Base-by-base conservation (phyloP, 2,113 vertebrate genomes). In the Chlamydotis undulata region DNA sequence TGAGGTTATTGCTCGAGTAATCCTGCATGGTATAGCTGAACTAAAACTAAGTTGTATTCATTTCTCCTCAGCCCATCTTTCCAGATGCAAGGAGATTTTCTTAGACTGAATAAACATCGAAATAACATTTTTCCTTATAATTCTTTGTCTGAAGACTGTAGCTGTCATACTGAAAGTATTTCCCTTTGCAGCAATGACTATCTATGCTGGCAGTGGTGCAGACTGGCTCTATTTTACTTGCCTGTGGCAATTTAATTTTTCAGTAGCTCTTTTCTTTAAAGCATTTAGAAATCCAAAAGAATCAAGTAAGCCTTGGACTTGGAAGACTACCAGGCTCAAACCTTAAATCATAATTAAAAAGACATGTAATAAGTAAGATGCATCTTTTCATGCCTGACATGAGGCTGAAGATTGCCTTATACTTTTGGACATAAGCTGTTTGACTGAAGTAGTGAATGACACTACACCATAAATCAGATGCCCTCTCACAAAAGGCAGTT, bases 131-230 rank as follows among this genome's bases (percentile, higher is more conserved):
- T 84, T 31, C 45, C 37, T 79, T 70, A 47, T 50, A 92, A 82
- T 79, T 87, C 29, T 73, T 77, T 24, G 22, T 84, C 59, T 94
- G 86, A 89, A 87, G 80, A 31, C 31, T 57, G 80, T 31, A 71
- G 45, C 70, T 87, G 68, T 90, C 92, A 87, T 53, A 47, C 50
- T 68, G 87, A 81, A 92, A 92, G 60, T 16, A 94, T 94, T 95
- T 95, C 83, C 77, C 82, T 75, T 85, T 0, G 5, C 29, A 89
- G 87, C 65, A 55, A 9, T 61, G 74, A 53, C 59, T 74, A 4
- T 47, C 85, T 79, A 1, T 33, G 52, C 43, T 95, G 92, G 80
- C 80, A 61, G 17, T 43, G 83, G n/a, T 35, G 75, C 28, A 55
- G 69, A 53, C 63, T 81, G 70, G 35, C 68, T 91, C 52, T 63